Evolutionary conservation across 2,888 invertebrate species (phyloP).

Genomic region (Podabrus alpinus): DNA sequence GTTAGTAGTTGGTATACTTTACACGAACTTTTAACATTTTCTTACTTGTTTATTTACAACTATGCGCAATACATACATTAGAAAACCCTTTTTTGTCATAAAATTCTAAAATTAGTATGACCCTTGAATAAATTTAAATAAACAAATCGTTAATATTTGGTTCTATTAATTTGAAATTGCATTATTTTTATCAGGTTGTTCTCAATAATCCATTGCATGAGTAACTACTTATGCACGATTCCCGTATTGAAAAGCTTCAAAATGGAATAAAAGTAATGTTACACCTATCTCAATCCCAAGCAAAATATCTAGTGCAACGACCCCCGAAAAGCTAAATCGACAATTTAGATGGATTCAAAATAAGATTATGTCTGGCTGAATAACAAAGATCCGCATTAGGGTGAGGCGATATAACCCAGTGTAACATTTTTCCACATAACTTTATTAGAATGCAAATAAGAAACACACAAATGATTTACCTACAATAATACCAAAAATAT

Average conservation of each 20-base stretch:
- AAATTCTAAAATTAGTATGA: background rate
- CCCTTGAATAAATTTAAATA: background rate
- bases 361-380: background rate
- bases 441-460: background rate
- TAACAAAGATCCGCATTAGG: background rate
- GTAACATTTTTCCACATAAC: background rate
- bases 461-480: background rate
- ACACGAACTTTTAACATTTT: conserved; percentile 2
- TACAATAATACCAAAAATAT: too few species aligned
- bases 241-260: background rate
- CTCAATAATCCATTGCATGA: background rate
- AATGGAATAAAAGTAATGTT: background rate
- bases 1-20: conserved; percentile 24
- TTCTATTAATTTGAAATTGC: background rate
- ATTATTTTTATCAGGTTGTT: background rate
- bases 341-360: background rate
- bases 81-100: background rate
- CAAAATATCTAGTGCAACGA: background rate
- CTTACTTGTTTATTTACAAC: conserved; percentile 7
- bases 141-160: background rate
- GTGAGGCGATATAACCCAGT: background rate
- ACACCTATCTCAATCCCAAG: background rate
- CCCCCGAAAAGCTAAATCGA: background rate
- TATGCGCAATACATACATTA: conserved; percentile 3
- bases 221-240: background rate